phyloP scores from a whole-genome alignment of 1,140 invertebrate species.

The Drosophila elegans region DNA sequence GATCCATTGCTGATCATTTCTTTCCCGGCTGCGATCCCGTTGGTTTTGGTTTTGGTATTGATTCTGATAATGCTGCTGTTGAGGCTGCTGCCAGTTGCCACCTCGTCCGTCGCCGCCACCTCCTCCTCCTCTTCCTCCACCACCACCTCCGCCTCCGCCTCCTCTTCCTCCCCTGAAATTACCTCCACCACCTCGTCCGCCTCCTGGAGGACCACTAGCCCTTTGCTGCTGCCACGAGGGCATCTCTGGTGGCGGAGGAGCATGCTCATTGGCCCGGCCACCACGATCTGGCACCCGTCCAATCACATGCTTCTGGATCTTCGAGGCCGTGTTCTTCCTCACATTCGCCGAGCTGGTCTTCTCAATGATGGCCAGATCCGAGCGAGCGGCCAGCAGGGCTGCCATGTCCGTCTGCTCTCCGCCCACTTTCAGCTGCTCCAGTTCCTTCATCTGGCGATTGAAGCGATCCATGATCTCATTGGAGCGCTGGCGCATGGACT shows the following conservation, averaged over 20 bases:
- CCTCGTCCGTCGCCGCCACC: slow-evolving; percentile 21
- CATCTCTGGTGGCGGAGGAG: slow-evolving; percentile 97
- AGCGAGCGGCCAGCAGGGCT: slow-evolving; percentile 92
- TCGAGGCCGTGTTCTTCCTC: slow-evolving; percentile 91
- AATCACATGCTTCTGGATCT: slow-evolving; percentile 95
- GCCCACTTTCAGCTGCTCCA: slow-evolving; percentile 85
- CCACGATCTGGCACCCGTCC: slow-evolving; percentile 95
- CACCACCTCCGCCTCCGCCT: slow-evolving; percentile 37
- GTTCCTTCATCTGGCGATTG: slow-evolving; percentile 87
- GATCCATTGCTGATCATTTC: slow-evolving; percentile 62
- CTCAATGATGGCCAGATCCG: slow-evolving; percentile 92
- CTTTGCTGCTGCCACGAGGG: slow-evolving; percentile 91
- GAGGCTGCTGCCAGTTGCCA: slow-evolving; percentile 55
- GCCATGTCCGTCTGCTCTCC: slow-evolving; percentile 88
- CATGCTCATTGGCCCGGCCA: slow-evolving; percentile 94
- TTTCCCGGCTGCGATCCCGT: slow-evolving; percentile 26
- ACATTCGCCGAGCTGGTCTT: slow-evolving; percentile 94
- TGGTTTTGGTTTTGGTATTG: slow-evolving; percentile 22
- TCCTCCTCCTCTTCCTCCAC: slow-evolving; percentile 40
- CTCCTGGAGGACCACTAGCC: slow-evolving; percentile 61
- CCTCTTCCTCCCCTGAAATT: slow-evolving; percentile 52
- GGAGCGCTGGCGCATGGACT: slow-evolving; percentile 90
- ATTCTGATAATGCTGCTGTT: slow-evolving; percentile 25
- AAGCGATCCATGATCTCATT: slow-evolving; percentile 90
- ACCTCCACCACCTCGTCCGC: slow-evolving; percentile 56